Evolutionary conservation across 2,888 invertebrate genomes (phyloP), one percentile per base, ranked within the genome.

Genomic region (Mythimna ferrago): DNA sequence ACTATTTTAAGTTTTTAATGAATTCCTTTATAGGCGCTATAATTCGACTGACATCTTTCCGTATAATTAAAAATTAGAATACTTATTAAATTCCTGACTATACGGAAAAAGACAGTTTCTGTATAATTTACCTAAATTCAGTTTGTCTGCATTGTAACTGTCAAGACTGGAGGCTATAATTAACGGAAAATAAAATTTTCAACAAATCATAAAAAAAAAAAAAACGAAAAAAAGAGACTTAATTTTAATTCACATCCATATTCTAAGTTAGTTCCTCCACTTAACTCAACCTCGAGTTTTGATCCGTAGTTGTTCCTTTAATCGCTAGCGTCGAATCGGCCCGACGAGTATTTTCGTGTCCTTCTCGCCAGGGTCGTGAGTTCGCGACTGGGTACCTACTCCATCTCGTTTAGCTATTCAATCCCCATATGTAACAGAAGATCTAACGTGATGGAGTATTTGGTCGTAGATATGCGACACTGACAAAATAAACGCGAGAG

Each of bases 101-200:
- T 26, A 3, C 1, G 21, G 6, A 38, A 19, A 26, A 56, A 16
- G 0, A 11, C 11, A 19, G 19, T 14, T 26, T 48, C 14, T 64
- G 6, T 53, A n/a, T 19, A 48, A 7, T 21, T 35, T 5, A 1
- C 1, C 9, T 6, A 35, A 16, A 64, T 35, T n/a, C 3, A 14
- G 6, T 53, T 41, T 35, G 6, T 32, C 21, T 35, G 11, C 7
- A 41, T 19, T 6, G 32, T 32, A 32, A 48, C 0, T 53, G 10
- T 54, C 44, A 62, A 60, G 35, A 80, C 41, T 56, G 66, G 73
- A 79, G 66, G 54, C 57, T 73, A 19, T 32, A 41, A 1, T 41
- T 61, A 2, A 61, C 14, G 41, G 21, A 51, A 53, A 51, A 62
- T 0, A 68, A 11, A 0, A 35, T 2, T 26, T 48, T 44, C 5